Evolutionary conservation across 2,888 invertebrate species (phyloP).

Genomic region (Slavum lentiscoides): DNA sequence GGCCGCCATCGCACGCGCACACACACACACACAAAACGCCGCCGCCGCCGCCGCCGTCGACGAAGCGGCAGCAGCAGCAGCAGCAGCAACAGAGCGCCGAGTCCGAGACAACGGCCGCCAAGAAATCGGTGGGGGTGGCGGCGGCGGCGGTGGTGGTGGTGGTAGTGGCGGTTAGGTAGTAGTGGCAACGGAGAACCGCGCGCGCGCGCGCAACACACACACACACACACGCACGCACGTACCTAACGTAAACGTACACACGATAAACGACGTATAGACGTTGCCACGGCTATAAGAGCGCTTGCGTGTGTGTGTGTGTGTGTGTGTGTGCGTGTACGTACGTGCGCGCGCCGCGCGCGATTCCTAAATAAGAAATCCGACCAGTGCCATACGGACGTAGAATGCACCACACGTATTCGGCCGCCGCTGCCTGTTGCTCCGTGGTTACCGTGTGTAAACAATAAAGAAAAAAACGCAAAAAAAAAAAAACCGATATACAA

Average conservation of each 20-base stretch:
- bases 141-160: constrained; percentile 10
- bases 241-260: neutral
- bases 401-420: constrained; percentile 49
- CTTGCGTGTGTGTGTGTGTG: neutral
- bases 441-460: constrained; percentile 37
- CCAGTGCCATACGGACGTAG: constrained; percentile 53
- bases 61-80: neutral
- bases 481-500: constrained; percentile 11
- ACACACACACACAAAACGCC: neutral
- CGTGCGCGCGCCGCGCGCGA: constrained; percentile 35
- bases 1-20: constrained; percentile 29
- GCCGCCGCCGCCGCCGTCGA: neutral
- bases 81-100: neutral
- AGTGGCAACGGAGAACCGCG: too few relatives aligned
- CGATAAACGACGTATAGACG: neutral
- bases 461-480: neutral
- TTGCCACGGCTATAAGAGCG: neutral
- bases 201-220: neutral
- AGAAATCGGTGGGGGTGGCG: neutral
- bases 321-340: neutral
- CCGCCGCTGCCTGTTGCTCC: constrained; percentile 42
- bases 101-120: constrained; percentile 30
- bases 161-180: constrained; percentile 8
- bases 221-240: constrained; percentile 4
- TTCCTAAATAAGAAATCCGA: constrained; percentile 53